Evolutionary conservation across 1,140 invertebrate genomes (phyloP), one percentile per base, ranked within the genome.

Genomic region (Anoplolepis gracilipes): DNA sequence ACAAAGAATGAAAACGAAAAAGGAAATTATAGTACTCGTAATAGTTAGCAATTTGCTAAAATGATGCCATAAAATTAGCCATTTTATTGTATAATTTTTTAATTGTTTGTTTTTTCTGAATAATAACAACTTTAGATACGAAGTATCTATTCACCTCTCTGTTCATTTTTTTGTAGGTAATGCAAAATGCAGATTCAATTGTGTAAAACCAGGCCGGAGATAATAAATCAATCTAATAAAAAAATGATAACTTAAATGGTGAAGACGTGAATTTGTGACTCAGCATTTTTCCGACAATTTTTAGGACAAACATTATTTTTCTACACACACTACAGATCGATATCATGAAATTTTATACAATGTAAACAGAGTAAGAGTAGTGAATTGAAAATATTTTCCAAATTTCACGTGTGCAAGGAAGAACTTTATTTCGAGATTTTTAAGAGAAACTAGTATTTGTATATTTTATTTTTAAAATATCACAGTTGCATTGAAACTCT

Each of bases 191-290:
- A 65, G 39, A 36, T 49, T 49, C 5, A 2, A 49, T 67, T 53
- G 62, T 42, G 76, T 36, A 42, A 79, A 69, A 69, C 55, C 30
- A 36, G 11, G 22, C 13, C 42, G 76, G 22, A 16, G 22, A 55
- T 55, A 57, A 79, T 69, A 55, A 79, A 67, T 69, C n/a, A 8
- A 69, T n/a, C 77, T 8, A 42, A 79, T 79, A 69, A 69, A 55
- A n/a, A 53, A 67, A 55, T 53, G 33, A 57, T 79, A 79, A 69
- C 8, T 30, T 16, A 46, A 22, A 69, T 69, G 42, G 46, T 77
- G 28, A 69, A 69, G 67, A 55, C 30, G 62, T 46, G 67, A 79
- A 49, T 19, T 49, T 67, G 22, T 69, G 30, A 79, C 36, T 69
- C 49, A 30, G 64, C 33, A 36, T 53, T 53, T 67, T 53, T 67